Evolutionary conservation across 2,888 invertebrate species (phyloP).

Genomic region (Megastigmus dorsalis): DNA sequence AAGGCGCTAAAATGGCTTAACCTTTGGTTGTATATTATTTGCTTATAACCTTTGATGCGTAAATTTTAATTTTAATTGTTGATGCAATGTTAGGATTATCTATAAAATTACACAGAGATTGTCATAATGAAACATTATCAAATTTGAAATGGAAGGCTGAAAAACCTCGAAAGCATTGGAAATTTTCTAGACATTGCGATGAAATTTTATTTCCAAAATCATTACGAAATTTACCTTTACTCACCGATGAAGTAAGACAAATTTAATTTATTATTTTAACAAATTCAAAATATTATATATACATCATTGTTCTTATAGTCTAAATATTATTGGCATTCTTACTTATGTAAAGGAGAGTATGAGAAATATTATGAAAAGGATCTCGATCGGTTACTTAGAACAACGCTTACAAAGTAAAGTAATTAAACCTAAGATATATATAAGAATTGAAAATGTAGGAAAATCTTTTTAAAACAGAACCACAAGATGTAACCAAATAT

Average conservation of each 20-base stretch:
- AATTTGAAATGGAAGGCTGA: conserved; percentile 8
- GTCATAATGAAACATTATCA: not conserved
- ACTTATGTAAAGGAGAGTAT: not conserved
- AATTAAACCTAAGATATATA: no score
- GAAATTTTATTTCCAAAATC: conserved; percentile 6
- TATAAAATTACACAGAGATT: not conserved
- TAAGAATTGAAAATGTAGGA: no score
- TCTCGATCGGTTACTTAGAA: not conserved
- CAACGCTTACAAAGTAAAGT: conserved; percentile 17
- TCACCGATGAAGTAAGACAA: conserved; percentile 33
- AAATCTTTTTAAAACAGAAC: not conserved
- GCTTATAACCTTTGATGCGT: no score
- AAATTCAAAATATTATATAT: not conserved
- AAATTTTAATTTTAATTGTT: not conserved
- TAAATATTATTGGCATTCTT: conserved; percentile 35
- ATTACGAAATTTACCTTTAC: not conserved
- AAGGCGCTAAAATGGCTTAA: no score
- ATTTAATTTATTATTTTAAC: not conserved
- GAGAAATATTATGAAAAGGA: not conserved
- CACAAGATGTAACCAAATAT: not conserved
- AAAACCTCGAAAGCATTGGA: conserved; percentile 26
- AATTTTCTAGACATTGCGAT: conserved; percentile 11
- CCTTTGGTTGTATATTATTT: no score
- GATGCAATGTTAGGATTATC: conserved; percentile 22
- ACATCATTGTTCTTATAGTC: conserved; percentile 3